Percentiles rank a stretch among this genome's conserved stretches.
Evolutionary conservation across 2,888 invertebrate species (phyloP).

Genomic region (Sussaba pulchella): DNA sequence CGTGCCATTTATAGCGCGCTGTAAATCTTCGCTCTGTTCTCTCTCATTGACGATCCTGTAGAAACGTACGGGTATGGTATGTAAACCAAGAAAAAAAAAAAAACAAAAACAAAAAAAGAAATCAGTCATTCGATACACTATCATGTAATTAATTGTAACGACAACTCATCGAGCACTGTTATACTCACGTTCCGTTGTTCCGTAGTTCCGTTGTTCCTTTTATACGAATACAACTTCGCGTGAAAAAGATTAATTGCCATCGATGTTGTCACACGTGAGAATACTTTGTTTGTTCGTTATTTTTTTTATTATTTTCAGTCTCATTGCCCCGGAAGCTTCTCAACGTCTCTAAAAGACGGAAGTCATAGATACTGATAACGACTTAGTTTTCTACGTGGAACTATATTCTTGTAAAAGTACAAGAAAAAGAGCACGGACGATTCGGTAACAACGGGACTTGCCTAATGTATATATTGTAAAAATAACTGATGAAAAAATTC

Average conservation of each 20-base stretch:
- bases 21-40: slow-evolving; percentile 1
- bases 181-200: slow-evolving; percentile 31
- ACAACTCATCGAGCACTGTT: slow-evolving; percentile 9
- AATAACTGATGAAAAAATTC: slow-evolving; percentile 76
- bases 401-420: slow-evolving; percentile 81
- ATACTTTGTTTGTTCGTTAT: slow-evolving; percentile 8
- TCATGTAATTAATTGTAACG: slow-evolving; percentile 16
- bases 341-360: slow-evolving; percentile 22
- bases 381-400: slow-evolving; percentile 83
- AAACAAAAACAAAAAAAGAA: too few relatives aligned
- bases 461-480: slow-evolving; percentile 83
- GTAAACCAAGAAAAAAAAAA: slow-evolving; percentile 30
- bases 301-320: slow-evolving; percentile 1
- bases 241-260: slow-evolving; percentile 17
- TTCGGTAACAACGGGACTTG: slow-evolving; percentile 79
- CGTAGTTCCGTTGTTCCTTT: slow-evolving; percentile 11
- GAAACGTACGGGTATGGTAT: slow-evolving; percentile 33
- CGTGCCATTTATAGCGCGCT: slow-evolving; percentile 5
- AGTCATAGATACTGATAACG: slow-evolving; percentile 78
- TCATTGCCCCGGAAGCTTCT: slow-evolving; percentile 14
- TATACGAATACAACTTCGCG: slow-evolving; percentile 6
- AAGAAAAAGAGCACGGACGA: slow-evolving; percentile 70
- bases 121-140: slow-evolving; percentile 24
- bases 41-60: slow-evolving; percentile 24
- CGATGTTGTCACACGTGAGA: not conserved